Evolutionary conservation across 30 jellyfish, hydroid and myxozoan species (phyloP), one percentile per base, ranked within the genome.

Genomic region (Cassiopea xamachana): DNA sequence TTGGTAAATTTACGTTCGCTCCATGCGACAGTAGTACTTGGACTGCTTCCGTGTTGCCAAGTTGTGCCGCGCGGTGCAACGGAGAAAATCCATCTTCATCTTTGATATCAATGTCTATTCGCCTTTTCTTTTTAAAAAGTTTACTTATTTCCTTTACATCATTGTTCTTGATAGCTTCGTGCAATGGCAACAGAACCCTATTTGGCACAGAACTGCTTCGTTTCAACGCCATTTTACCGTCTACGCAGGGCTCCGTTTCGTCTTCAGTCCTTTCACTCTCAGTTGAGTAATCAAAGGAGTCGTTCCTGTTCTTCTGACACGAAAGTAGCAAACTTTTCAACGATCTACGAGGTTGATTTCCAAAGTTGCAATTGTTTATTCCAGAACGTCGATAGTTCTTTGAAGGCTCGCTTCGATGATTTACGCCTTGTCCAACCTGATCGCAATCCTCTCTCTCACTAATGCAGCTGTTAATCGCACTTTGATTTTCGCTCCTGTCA

Each of bases 61-160:
- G 81, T 55, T 92, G 97, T 0, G 97, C 91, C 13, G 99, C 98
- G 50, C 93, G 83, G 72, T 95, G 99, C 87, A 91, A 81, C 49
- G 96, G 93, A 18, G 99, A 80, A 83, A 85, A 78, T 2, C 99
- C 99, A 18, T 95, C 96, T 8, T 84, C 92, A 50, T 91, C 97
- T 58, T 71, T 76, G 80, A 76, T 46, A 67, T 91, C 94, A 16
- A 91, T 77, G 58, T 84, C 97, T 45, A 84, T 80, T 39, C 90
- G 79, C 60, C 50, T 83, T 62, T 85, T 81, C 89, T 91, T 91
- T 51, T 83, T 83, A 76, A 90, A 83, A 44, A 90, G 80, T 50
- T 77, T 82, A 59, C 43, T 79, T 3, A 90, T 88, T 46, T 90
- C 97, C 69, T 83, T 90, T 2, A 74, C 46, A 50, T 83, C 92